These are phyloP conservation scores for Tangara arthus DNA, from an alignment of 2,797 vertebrate species.

Conservation along the genomic window DNA sequence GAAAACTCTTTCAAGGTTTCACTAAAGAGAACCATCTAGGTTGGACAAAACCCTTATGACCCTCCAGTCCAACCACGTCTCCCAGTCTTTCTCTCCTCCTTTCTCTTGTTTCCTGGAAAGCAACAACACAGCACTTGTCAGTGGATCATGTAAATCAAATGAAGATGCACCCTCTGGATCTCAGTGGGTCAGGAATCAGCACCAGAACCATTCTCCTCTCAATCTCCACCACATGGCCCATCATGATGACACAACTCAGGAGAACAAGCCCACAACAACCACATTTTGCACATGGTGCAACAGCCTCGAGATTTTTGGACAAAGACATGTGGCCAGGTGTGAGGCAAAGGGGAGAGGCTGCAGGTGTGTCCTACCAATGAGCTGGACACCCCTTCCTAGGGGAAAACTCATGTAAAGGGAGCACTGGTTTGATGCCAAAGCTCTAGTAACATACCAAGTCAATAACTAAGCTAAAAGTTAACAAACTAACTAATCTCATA, in stretches of 20 bases:
- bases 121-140: neutral
- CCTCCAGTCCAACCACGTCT: neutral
- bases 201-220: neutral
- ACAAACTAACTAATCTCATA: neutral
- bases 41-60: neutral
- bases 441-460: neutral
- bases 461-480: neutral
- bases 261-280: neutral
- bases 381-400: neutral
- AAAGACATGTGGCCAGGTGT: neutral
- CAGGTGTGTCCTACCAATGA: neutral
- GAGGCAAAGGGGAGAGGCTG: neutral
- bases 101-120: neutral
- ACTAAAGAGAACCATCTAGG: neutral
- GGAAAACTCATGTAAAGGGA: neutral
- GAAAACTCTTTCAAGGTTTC: neutral
- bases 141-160: neutral
- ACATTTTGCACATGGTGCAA: neutral
- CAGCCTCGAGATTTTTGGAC: neutral
- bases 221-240: neutral
- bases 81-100: neutral
- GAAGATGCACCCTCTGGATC: neutral
- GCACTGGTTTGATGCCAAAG: neutral
- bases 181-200: neutral
- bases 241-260: neutral